These are phyloP conservation scores for Fabriciana adippe DNA, from an alignment of 2,888 invertebrate genomes.

Conservation along the genomic window DNA sequence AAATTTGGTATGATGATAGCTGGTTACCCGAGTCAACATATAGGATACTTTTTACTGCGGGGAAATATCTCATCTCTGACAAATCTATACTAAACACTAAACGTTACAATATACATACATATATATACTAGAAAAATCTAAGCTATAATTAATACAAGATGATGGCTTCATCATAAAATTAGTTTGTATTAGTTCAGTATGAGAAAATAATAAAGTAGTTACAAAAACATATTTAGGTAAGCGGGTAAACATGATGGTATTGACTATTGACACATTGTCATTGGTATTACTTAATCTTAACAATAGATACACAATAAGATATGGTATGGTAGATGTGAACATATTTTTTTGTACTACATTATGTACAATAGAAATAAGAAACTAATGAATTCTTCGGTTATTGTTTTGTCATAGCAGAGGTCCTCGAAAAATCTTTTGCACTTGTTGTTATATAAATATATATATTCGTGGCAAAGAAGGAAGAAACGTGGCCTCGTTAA, in stretches of 20 bases:
- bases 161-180: too few species aligned
- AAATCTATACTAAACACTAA: too few species aligned
- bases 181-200: too few species aligned
- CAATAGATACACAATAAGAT: conserved; percentile 12
- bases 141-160: too few species aligned
- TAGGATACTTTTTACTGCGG: too few species aligned
- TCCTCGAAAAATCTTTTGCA: conserved; percentile 10
- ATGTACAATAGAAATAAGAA: conserved; percentile 11
- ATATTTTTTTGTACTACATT: conserved; percentile 7
- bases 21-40: too few species aligned
- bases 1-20: too few species aligned
- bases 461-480: not conserved
- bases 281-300: conserved; percentile 18
- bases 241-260: not conserved
- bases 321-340: conserved; percentile 14
- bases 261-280: conserved; percentile 17
- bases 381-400: conserved; percentile 17
- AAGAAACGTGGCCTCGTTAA: conserved; percentile 10
- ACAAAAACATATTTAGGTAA: not conserved
- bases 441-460: conserved; percentile 1
- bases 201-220: not conserved
- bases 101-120: too few species aligned
- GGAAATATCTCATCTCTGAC: too few species aligned
- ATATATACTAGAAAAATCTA: too few species aligned
- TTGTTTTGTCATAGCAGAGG: conserved; percentile 9